Base-by-base conservation (phyloP, 2,797 vertebrate species). In the Cuniculus paca region DNA sequence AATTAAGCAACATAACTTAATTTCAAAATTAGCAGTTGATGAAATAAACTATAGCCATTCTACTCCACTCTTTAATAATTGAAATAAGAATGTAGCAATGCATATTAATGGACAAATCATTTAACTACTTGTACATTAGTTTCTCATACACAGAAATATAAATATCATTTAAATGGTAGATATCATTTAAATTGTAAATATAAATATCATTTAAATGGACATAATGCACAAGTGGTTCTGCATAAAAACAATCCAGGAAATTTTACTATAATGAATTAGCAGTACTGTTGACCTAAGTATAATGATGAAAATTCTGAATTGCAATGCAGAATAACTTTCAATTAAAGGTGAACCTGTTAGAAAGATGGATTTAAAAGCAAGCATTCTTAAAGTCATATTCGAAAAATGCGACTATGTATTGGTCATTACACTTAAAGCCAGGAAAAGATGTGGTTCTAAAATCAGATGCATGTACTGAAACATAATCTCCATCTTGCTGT, bases 331-430 rank as follows among this genome's bases (percentile, higher is more conserved):
- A 54, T 4, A 39, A 45, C 88, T 94, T 95, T 75, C 92, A 91
- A 26, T 20, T 95, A 91, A 70, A 48, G 34, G 12, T 61, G 31
- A 97, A 1, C 31, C 13, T 87, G 36, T 93, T 92, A 77, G 36
- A 3, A 60, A 91, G 61, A 83, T 77, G 39, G 42, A 95, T 92
- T 90, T 86, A 90, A 90, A 86, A 89, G 54, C 17, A 96, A 81
- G 31, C 36, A 78, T 96, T 95, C 74, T 93, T 77, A 96, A 78
- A 88, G 60, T 61, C 80, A 74, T 65, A 84, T 68, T n/a, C 96
- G 34, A 75, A 94, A 98, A 92, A 81, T 87, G 54, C 90, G 75
- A 81, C 63, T 87, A 52, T 95, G 26, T 93, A 93, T 91, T 68
- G 95, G 56, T 54, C 90, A 95, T 95, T 28, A 96, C 12, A 26